phyloP scores from a whole-genome alignment of 2,113 vertebrate genomes.

The Tretioscincus oriximinensis region DNA sequence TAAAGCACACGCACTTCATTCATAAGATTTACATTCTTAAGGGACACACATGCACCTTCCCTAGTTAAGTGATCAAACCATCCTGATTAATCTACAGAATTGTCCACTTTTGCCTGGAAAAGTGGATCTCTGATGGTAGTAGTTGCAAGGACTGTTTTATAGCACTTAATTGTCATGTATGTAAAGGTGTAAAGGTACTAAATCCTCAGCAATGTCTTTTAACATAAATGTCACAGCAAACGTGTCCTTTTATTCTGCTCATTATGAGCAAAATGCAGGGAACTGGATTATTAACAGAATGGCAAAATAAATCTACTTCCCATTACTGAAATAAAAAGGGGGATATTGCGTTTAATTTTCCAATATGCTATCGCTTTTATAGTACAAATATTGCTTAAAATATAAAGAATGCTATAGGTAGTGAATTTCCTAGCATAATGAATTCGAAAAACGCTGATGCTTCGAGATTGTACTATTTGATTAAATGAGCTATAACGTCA shows the following conservation, averaged over 20 bases:
- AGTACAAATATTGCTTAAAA: conserved; percentile 71
- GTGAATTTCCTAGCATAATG: conserved; percentile 68
- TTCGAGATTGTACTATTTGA: conserved; percentile 58
- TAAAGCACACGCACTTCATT: neutral
- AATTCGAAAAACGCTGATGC: conserved; percentile 66
- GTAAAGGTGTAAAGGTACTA: conserved; percentile 8
- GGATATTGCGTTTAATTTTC: conserved; percentile 65
- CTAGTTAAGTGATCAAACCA: neutral
- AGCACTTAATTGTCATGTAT: conserved; percentile 1
- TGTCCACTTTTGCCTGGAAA: neutral
- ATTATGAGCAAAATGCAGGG: conserved; percentile 32
- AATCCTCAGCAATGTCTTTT: conserved; percentile 14
- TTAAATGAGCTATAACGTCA: conserved; percentile 53
- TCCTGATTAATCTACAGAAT: neutral
- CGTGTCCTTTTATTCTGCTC: conserved; percentile 5
- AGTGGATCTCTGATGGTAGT: neutral
- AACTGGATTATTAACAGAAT: conserved; percentile 37
- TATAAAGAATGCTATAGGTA: conserved; percentile 62
- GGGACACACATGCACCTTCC: neutral
- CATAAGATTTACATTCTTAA: neutral
- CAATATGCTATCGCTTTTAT: conserved; percentile 56
- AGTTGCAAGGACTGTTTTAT: neutral
- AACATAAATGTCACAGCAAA: conserved; percentile 33
- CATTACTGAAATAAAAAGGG: conserved; percentile 61
- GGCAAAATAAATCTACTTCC: conserved; percentile 50